Conservation (phyloP, 2,113 vertebrate genomes). For the Mesitornis unicolor region DNA sequence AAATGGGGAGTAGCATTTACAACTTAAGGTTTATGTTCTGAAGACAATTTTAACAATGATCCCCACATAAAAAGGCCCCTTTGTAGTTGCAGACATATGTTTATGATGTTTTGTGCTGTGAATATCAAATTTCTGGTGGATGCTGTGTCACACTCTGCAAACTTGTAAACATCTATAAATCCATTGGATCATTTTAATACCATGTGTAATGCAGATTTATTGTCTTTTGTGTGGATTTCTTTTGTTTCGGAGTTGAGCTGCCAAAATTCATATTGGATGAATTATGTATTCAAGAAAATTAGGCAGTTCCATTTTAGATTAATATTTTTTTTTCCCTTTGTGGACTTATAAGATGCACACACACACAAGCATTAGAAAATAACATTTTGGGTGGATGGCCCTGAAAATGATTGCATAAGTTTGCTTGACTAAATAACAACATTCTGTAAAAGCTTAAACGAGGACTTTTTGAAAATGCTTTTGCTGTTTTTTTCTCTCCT, state of each 20-base stretch:
- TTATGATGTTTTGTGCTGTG: slow-evolving; percentile 57
- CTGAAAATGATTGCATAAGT: neutral
- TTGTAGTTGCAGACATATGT: slow-evolving; percentile 55
- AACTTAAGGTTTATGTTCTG: slow-evolving; percentile 68
- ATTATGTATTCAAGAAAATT: slow-evolving; percentile 43
- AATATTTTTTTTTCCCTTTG: slow-evolving; percentile 35
- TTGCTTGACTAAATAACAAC: neutral
- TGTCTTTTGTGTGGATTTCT: slow-evolving; percentile 64
- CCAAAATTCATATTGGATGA: slow-evolving; percentile 30
- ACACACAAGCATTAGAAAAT: neutral
- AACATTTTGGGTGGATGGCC: neutral
- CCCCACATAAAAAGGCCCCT: slow-evolving; percentile 47
- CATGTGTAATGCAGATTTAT: slow-evolving; percentile 62
- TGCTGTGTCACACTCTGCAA: slow-evolving; percentile 44
- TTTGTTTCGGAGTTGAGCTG: slow-evolving; percentile 44
- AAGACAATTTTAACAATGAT: slow-evolving; percentile 68
- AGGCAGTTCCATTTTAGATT: slow-evolving; percentile 22
- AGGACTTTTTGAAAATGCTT: neutral
- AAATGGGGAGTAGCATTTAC: slow-evolving; percentile 67
- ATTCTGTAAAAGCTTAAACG: neutral
- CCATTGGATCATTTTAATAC: slow-evolving; percentile 57
- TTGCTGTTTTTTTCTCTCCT: neutral
- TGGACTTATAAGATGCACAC: neutral
- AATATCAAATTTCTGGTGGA: slow-evolving; percentile 64
- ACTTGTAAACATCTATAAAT: slow-evolving; percentile 62